Percentiles rank a stretch among this genome's conserved stretches.
phyloP scores from a whole-genome alignment of 2,888 invertebrate species.

The Lasioglossum calceatum region DNA sequence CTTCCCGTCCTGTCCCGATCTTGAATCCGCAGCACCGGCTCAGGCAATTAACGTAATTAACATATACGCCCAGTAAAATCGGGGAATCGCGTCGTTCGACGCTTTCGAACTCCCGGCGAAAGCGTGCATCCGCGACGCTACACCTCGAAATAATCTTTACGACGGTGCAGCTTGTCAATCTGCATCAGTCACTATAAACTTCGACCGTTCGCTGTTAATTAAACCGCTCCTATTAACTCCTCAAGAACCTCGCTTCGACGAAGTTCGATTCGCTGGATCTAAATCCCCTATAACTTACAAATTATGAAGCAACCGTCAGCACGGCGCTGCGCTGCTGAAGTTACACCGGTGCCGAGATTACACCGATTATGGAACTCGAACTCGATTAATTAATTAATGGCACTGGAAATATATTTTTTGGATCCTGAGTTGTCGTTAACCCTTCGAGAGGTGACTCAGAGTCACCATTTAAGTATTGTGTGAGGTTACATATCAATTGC shows the following conservation, averaged over 20 bases:
- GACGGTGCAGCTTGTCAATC: not conserved
- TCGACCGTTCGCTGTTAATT: not conserved
- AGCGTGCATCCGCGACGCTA: not conserved
- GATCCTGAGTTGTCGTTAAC: too few relatives aligned
- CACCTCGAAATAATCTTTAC: not conserved
- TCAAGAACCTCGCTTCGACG: not conserved
- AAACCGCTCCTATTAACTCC: not conserved
- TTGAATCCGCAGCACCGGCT: not conserved
- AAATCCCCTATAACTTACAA: not conserved
- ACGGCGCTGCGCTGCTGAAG: not conserved
- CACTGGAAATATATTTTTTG: not conserved
- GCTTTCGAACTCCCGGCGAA: not conserved
- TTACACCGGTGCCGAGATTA: not conserved
- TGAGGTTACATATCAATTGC: too few relatives aligned
- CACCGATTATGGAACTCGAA: not conserved
- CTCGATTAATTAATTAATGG: not conserved
- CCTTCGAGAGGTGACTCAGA: too few relatives aligned
- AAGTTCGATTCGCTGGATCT: not conserved
- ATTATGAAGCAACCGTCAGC: not conserved
- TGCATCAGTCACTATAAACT: not conserved
- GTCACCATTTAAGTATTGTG: too few relatives aligned
- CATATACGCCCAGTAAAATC: constrained; percentile 7
- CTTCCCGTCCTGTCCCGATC: not conserved
- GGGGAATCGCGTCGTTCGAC: not conserved
- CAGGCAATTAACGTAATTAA: constrained; percentile 24